These are phyloP conservation scores for Numenius arquata DNA, from an alignment of 2,113 vertebrate species.

Conservation along the genomic window DNA sequence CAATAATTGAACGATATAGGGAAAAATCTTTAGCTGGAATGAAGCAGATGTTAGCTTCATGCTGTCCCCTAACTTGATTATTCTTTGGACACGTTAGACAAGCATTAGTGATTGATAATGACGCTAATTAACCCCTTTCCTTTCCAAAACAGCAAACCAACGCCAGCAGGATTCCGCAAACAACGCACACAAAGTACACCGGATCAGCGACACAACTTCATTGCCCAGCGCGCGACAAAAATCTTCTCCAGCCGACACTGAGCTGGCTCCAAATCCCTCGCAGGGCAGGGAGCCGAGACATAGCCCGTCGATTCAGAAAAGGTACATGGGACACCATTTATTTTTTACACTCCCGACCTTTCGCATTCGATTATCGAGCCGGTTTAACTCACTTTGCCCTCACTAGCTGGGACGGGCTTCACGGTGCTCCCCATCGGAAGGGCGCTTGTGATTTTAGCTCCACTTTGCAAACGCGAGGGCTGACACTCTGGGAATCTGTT, in stretches of 20 bases:
- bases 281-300: background rate
- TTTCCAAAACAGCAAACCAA: constrained; percentile 68
- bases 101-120: constrained; percentile 84
- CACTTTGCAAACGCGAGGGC: background rate
- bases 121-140: constrained; percentile 80
- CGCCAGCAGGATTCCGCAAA: constrained; percentile 69
- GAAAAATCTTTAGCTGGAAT: constrained; percentile 73
- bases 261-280: background rate
- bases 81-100: constrained; percentile 81
- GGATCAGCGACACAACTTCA: background rate
- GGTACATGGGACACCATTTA: background rate
- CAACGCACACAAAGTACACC: constrained; percentile 55
- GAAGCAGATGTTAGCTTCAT: constrained; percentile 81
- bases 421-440: background rate
- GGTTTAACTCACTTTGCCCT: background rate
- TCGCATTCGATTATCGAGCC: background rate
- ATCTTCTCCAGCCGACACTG: background rate
- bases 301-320: background rate
- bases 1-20: constrained; percentile 61
- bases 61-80: constrained; percentile 81
- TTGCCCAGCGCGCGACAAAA: background rate
- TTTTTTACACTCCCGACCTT: background rate
- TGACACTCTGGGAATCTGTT: background rate
- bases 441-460: background rate
- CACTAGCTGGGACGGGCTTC: background rate